These are phyloP conservation scores for Drosophila anomelani DNA, from an alignment of 2,888 invertebrate species.

Conservation along the genomic window DNA sequence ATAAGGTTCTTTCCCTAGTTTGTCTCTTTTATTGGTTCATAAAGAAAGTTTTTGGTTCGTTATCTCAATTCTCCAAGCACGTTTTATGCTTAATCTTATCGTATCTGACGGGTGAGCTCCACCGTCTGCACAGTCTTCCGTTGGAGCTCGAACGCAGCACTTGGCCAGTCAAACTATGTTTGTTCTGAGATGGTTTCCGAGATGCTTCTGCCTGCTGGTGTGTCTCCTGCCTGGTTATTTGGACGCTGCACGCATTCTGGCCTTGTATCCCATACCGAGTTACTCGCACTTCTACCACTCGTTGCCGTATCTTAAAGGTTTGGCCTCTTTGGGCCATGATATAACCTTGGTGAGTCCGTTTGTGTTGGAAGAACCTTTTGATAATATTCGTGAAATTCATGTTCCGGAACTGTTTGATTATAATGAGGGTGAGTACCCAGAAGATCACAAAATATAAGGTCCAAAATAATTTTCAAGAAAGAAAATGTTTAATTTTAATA, in stretches of 20 bases:
- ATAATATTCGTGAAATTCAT: constrained; percentile 76
- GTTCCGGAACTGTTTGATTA: constrained; percentile 53
- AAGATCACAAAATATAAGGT: no score
- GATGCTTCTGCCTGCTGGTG: neutral
- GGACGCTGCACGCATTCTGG: constrained; percentile 65
- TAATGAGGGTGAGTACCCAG: constrained; percentile 43
- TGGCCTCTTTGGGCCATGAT: constrained; percentile 83
- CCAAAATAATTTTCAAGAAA: neutral
- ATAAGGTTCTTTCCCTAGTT: constrained; percentile 2
- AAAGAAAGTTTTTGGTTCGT: neutral
- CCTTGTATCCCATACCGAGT: constrained; percentile 70
- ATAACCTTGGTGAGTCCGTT: constrained; percentile 80
- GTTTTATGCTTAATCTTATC: constrained; percentile 18
- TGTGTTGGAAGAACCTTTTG: constrained; percentile 68
- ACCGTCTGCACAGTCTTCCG: neutral
- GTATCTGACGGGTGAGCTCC: neutral
- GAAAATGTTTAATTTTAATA: neutral
- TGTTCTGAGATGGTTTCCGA: no score
- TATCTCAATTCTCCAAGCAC: neutral
- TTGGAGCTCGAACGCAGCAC: neutral
- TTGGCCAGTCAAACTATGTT: no score
- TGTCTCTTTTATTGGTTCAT: neutral
- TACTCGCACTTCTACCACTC: constrained; percentile 79
- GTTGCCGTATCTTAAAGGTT: constrained; percentile 71
- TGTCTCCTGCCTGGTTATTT: constrained; percentile 21